Conservation (phyloP, 2,113 vertebrate species). For the Callospermophilus lateralis region DNA sequence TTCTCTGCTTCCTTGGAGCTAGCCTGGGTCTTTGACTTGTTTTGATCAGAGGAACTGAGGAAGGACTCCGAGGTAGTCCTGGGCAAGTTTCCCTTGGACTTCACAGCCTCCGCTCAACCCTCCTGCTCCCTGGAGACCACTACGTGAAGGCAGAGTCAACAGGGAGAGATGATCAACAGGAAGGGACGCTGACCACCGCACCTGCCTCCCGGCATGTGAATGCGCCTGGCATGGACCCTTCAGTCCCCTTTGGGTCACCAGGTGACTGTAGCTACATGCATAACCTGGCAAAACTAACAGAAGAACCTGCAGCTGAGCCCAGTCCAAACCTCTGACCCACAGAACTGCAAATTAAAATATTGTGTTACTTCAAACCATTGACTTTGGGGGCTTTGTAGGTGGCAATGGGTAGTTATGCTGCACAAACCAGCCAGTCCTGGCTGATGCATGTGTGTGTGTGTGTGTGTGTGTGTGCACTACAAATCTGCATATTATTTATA, state of each 20-base stretch:
- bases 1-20: neutral
- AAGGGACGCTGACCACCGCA: accelerated
- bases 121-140: neutral
- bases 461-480: neutral
- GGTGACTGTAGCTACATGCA: neutral
- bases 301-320: neutral
- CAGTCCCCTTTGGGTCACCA: neutral
- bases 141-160: accelerated
- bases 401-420: neutral
- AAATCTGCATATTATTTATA: neutral
- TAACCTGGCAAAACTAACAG: neutral
- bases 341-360: neutral
- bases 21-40: neutral
- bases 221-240: neutral
- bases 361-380: neutral
- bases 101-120: accelerated
- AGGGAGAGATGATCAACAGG: neutral
- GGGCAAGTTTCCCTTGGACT: neutral
- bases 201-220: neutral
- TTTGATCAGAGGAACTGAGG: neutral
- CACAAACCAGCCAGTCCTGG: neutral
- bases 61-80: neutral
- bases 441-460: accelerated
- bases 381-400: neutral
- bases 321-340: neutral